Conservation (phyloP, 2,888 invertebrate genomes). For the Dolomedes plantarius region DNA sequence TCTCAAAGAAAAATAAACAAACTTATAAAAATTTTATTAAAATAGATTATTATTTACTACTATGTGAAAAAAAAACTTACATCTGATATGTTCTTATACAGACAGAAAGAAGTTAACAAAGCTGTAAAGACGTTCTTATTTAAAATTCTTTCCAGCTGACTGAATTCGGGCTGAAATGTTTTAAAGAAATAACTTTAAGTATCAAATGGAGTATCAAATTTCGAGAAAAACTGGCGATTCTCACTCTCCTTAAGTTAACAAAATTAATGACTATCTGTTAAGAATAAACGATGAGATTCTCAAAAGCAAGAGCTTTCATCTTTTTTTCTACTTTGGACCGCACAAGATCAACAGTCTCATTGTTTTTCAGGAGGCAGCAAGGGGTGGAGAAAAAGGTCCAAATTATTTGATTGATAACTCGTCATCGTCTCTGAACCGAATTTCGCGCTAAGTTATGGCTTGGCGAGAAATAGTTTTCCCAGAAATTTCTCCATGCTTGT, state of each 20-base stretch:
- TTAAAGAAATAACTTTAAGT: too few species aligned
- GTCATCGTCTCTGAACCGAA: background rate
- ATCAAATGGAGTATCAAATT: too few species aligned
- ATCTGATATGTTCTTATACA: too few species aligned
- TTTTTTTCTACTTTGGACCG: background rate
- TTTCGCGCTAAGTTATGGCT: background rate
- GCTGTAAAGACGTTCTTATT: too few species aligned
- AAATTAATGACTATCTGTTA: background rate
- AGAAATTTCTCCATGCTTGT: background rate
- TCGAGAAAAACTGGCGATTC: background rate
- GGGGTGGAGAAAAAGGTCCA: background rate
- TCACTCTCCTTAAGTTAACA: background rate
- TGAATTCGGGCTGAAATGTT: too few species aligned
- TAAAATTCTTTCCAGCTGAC: too few species aligned
- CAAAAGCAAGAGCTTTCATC: background rate
- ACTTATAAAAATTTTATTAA: too few species aligned
- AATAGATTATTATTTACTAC: too few species aligned
- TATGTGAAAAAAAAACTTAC: too few species aligned
- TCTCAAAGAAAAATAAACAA: too few species aligned
- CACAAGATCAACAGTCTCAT: constrained; percentile 23
- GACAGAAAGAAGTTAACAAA: too few species aligned
- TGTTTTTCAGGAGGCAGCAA: constrained; percentile 20
- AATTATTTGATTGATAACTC: constrained; percentile 13
- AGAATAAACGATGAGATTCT: background rate
- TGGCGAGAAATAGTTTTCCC: background rate